Percentiles rank a stretch among this genome's conserved stretches.
These are phyloP conservation scores for Podarcis cretensis DNA, from an alignment of 2,113 vertebrate species.

Conservation along the genomic window DNA sequence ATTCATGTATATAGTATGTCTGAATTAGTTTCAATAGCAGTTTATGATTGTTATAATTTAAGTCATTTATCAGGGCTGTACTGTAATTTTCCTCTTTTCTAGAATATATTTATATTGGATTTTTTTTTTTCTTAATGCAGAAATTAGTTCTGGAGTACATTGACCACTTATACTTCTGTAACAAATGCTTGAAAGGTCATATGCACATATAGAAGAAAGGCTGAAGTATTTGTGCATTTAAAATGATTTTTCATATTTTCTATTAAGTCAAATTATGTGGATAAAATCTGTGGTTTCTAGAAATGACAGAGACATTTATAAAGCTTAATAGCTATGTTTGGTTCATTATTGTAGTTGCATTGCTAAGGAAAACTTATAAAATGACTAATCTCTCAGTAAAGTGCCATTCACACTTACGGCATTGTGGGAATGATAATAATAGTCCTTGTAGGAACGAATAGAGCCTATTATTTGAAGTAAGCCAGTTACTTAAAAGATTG, in stretches of 20 bases:
- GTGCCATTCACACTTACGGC: constrained; percentile 17
- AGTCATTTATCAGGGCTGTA: constrained; percentile 7
- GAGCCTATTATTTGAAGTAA: background rate
- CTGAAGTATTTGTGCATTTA: constrained; percentile 25
- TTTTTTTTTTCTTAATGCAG: constrained; percentile 32
- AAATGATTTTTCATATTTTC: constrained; percentile 37
- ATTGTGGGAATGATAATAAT: constrained; percentile 31
- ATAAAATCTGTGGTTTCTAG: constrained; percentile 37
- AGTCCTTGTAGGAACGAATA: constrained; percentile 26
- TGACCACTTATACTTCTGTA: background rate
- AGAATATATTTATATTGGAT: constrained; percentile 43
- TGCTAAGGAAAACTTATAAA: constrained; percentile 36
- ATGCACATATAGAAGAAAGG: constrained; percentile 36
- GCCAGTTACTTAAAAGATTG: background rate
- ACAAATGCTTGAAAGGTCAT: background rate
- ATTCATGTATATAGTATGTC: constrained; percentile 11
- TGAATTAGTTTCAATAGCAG: constrained; percentile 12
- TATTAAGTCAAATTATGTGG: constrained; percentile 17
- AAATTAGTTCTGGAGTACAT: background rate
- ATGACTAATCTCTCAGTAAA: constrained; percentile 40
- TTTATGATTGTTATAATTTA: constrained; percentile 29
- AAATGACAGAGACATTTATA: constrained; percentile 37
- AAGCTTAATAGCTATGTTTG: constrained; percentile 18
- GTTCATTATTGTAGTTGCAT: constrained; percentile 25
- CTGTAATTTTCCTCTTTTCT: constrained; percentile 43